Conservation (phyloP, 2,797 vertebrate species). For the Enteromius trimaculatus region DNA sequence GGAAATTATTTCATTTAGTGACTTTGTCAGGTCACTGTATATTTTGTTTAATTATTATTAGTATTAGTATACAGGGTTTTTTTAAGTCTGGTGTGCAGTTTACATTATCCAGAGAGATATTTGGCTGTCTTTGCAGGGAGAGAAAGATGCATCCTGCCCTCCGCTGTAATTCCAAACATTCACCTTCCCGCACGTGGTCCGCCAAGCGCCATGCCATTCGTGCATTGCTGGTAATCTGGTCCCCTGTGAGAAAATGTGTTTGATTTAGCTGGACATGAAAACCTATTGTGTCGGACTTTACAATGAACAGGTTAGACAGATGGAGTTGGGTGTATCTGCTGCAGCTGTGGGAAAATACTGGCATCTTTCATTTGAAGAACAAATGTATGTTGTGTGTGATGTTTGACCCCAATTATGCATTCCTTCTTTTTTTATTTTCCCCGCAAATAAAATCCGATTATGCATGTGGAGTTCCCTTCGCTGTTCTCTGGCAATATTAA, state of each 20-base stretch:
- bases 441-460: conserved; percentile 28
- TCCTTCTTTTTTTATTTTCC: conserved; percentile 16
- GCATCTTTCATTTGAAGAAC: conserved; percentile 42
- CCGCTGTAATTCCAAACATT: conserved; percentile 10
- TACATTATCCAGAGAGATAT: not conserved
- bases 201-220: not conserved
- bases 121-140: conserved; percentile 12
- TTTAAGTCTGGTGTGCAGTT: not conserved
- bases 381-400: conserved; percentile 30
- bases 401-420: conserved; percentile 40
- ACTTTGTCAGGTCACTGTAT: not conserved
- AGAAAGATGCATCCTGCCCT: conserved; percentile 37
- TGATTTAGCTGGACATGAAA: conserved; percentile 53
- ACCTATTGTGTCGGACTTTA: conserved; percentile 52
- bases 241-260: conserved; percentile 58
- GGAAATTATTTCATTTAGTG: not conserved
- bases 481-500: conserved; percentile 37
- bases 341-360: conserved; percentile 40
- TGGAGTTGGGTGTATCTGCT: conserved; percentile 33
- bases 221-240: conserved; percentile 32
- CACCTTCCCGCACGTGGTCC: conserved; percentile 13
- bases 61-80: too few species aligned
- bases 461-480: conserved; percentile 27
- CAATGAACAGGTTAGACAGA: conserved; percentile 44
- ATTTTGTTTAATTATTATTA: not conserved